Base-by-base conservation (phyloP, 1,140 invertebrate species). In the Calosoma granatense region DNA sequence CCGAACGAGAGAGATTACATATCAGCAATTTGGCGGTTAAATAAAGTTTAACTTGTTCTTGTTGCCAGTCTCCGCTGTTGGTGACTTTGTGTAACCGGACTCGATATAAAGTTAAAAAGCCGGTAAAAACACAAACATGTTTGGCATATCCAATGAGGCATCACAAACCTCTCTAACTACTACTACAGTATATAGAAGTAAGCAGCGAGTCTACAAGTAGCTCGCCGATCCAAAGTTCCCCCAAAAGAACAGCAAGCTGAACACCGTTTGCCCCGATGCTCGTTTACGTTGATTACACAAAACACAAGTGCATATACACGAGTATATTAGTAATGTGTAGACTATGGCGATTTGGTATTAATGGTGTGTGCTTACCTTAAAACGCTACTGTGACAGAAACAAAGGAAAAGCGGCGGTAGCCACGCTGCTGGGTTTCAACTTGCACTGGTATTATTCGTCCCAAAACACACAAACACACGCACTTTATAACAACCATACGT, bases 371-470 rank as follows among this genome's bases (percentile, higher is more conserved):
- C 66, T 68, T 64, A 68, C 66, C 64, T 65, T 63, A 62, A 56
- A 63, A 62, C 58, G 55, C 65, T 65, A 59, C 61, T 56, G 59
- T 55, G 60, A 62, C 62, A 63, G 65, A 65, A 68, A 68, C 66
- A 68, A 68, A 70, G 41, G 65, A 64, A 62, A 67, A 65, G 66
- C 66, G 61, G 57, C 56, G 53, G 61, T 63, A 65, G 68, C 68
- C 68, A 70, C 68, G 68, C 68, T 70, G 68, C 59, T 69, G 64
- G 59, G 60, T 64, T 65, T 54, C 61, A 64, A 67, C 53, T 65
- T 57, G 59, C 58, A 60, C 60, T 60, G 53, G 55, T 52, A 61
- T 61, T 60, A 61, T 63, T 66, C 58, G 41, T 59, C 56, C 57
- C 54, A 51, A 56, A 64, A 59, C 61, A 62, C 63, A 64, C 59